Percentiles rank a stretch among this genome's conserved stretches.
Conservation (phyloP, 1,140 invertebrate genomes). For the Plutomurus gul region DNA sequence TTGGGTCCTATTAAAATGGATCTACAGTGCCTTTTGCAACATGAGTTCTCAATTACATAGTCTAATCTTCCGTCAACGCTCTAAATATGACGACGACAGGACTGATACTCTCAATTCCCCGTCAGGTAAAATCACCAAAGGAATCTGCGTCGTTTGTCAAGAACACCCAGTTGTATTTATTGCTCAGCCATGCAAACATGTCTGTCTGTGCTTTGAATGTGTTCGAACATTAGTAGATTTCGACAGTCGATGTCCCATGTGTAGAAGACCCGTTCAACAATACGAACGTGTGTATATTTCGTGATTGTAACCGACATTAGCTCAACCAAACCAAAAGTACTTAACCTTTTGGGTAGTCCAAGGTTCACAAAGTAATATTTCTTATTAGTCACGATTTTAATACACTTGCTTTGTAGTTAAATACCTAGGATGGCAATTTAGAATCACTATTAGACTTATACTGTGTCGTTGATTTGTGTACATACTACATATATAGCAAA, state of each 20-base stretch:
- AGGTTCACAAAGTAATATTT: no score
- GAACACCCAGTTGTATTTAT: conserved; percentile 42
- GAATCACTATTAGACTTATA: no score
- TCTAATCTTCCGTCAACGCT: not conserved
- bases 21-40: not conserved
- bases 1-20: not conserved
- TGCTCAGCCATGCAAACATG: conserved; percentile 49
- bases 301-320: not conserved
- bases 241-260: conserved; percentile 49
- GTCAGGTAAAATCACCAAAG: not conserved
- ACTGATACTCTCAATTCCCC: not conserved
- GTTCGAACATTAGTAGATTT: conserved; percentile 30
- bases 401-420: no score
- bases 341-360: no score
- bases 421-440: no score
- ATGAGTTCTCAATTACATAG: not conserved
- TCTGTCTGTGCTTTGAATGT: conserved; percentile 46
- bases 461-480: no score
- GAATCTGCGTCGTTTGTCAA: conserved; percentile 46
- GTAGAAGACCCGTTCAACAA: conserved; percentile 30
- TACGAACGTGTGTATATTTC: conserved; percentile 45
- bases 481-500: no score
- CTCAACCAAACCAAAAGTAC: no score
- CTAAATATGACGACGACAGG: not conserved
- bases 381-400: no score